Percentiles rank a stretch among this genome's conserved stretches.
These are phyloP conservation scores for Chlorodrepanis virens DNA, from an alignment of 2,113 vertebrate species.

Conservation along the genomic window DNA sequence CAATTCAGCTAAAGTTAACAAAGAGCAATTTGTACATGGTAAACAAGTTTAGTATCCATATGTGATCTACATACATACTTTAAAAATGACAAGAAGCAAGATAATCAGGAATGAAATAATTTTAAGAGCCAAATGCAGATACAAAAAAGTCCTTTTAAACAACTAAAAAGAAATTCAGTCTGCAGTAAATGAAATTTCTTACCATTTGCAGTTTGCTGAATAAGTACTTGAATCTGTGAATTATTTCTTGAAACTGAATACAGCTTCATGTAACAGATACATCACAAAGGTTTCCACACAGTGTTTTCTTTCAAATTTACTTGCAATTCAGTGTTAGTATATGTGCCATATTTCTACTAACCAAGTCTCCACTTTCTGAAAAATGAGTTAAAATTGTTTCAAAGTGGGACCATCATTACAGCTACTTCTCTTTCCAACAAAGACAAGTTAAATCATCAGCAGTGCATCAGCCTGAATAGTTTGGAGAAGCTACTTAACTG, in stretches of 20 bases:
- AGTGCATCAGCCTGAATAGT: neutral
- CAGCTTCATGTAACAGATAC: neutral
- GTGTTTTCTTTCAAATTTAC: neutral
- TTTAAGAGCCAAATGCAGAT: neutral
- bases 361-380: neutral
- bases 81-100: neutral
- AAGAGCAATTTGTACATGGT: neutral
- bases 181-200: neutral
- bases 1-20: neutral
- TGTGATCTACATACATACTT: neutral
- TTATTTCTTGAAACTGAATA: neutral
- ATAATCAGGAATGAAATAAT: neutral
- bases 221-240: neutral
- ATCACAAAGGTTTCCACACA: neutral
- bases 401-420: neutral
- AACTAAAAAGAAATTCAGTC: neutral
- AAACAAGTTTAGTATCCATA: neutral
- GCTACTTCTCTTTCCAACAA: neutral
- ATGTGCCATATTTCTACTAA: neutral
- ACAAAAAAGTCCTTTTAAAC: neutral
- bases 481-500: neutral
- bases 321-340: neutral
- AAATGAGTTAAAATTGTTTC: neutral
- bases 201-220: neutral
- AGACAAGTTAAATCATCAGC: neutral